phyloP scores from a whole-genome alignment of 2,888 invertebrate species.

The Linnaemya tessellans region DNA sequence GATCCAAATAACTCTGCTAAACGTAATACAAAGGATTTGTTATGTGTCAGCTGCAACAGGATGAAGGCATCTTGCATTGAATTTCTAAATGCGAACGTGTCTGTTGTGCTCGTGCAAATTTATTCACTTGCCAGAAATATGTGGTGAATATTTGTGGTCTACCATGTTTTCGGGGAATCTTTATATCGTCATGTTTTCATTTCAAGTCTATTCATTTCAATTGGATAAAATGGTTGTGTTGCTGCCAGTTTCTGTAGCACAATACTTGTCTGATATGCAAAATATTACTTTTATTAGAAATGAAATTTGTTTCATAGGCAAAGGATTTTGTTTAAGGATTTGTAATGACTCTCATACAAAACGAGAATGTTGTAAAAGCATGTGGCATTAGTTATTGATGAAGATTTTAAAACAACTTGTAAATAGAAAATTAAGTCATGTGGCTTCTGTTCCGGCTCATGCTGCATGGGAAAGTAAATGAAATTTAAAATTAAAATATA shows the following conservation, averaged over 20 bases:
- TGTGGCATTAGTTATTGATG: slow-evolving; percentile 51
- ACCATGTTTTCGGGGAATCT: slow-evolving; percentile 35
- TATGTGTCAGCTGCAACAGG: slow-evolving; percentile 38
- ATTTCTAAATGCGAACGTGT: not conserved
- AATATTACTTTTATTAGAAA: slow-evolving; percentile 57
- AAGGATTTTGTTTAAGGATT: slow-evolving; percentile 16
- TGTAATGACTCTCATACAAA: not conserved
- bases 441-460: not conserved
- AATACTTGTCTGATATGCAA: slow-evolving; percentile 43
- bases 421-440: slow-evolving; percentile 16
- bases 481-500: slow-evolving; percentile 55
- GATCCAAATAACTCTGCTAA: slow-evolving; percentile 5
- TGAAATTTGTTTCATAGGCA: slow-evolving; percentile 35
- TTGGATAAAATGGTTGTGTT: slow-evolving; percentile 1
- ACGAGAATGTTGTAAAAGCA: not conserved
- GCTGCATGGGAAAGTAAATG: slow-evolving; percentile 5
- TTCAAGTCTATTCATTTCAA: slow-evolving; percentile 15
- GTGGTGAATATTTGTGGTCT: slow-evolving; percentile 64
- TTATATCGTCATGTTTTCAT: slow-evolving; percentile 34
- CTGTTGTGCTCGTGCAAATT: slow-evolving; percentile 2
- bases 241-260: not conserved
- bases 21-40: slow-evolving; percentile 43
- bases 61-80: slow-evolving; percentile 28
- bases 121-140: slow-evolving; percentile 53
- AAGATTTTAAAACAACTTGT: slow-evolving; percentile 28